Conservation (phyloP, 2,888 invertebrate genomes). For the Cheilosia grossa region DNA sequence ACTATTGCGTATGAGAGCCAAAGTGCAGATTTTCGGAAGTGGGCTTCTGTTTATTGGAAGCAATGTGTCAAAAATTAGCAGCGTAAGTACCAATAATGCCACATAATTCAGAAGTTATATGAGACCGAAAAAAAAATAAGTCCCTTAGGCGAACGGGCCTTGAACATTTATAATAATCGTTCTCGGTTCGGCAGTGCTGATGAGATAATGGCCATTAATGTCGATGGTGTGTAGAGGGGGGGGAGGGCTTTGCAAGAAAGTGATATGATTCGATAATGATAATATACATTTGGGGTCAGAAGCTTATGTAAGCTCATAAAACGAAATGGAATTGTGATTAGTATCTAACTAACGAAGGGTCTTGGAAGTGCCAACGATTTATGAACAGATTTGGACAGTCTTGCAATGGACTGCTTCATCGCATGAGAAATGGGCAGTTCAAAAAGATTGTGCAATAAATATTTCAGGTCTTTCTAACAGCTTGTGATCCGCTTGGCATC, state of each 20-base stretch:
- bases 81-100: conserved; percentile 65
- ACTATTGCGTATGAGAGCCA: neutral
- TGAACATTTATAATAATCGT: neutral
- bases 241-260: neutral
- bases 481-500: too few species aligned
- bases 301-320: conserved; percentile 3
- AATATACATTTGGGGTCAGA: conserved; percentile 15
- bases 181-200: neutral
- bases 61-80: conserved; percentile 73
- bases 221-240: too few species aligned
- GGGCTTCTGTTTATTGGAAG: conserved; percentile 53
- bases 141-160: neutral
- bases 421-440: too few species aligned
- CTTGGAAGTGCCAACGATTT: neutral
- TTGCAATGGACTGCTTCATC: too few species aligned
- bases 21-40: conserved; percentile 1
- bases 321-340: conserved; percentile 5
- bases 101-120: conserved; percentile 44
- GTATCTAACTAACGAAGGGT: neutral
- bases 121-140: neutral
- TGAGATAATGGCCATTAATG: conserved; percentile 12
- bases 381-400: neutral
- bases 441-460: too few species aligned
- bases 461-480: too few species aligned
- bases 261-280: conserved; percentile 22